A percentile compares a stretch with the other conserved stretches of the same genome.
These are phyloP conservation scores for Acleris laterana DNA, from an alignment of 2,888 invertebrate genomes.

Conservation along the genomic window DNA sequence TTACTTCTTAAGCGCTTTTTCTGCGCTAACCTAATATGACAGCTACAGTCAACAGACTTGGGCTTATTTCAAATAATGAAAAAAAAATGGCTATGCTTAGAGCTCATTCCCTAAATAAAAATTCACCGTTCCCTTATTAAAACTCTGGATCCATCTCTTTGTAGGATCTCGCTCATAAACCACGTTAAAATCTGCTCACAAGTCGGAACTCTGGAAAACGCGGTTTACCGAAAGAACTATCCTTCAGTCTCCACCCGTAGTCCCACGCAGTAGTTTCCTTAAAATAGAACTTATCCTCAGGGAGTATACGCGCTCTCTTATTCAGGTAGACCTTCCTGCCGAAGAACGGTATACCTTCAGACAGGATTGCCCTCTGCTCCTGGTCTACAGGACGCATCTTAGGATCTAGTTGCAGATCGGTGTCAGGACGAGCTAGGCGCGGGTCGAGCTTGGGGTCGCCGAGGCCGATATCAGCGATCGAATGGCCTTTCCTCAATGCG, in stretches of 20 bases:
- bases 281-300: not conserved
- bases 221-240: not conserved
- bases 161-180: no score
- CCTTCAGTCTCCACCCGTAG: not conserved
- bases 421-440: not conserved
- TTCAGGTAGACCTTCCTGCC: not conserved
- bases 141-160: no score
- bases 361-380: not conserved
- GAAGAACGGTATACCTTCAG: not conserved
- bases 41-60: no score
- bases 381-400: not conserved
- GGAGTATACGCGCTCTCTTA: not conserved
- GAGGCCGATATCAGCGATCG: not conserved
- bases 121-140: no score
- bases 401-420: not conserved
- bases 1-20: no score
- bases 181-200: no score
- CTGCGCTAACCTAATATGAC: no score
- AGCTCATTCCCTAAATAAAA: no score
- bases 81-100: no score
- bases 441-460: not conserved
- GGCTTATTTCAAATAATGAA: no score
- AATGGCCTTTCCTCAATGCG: not conserved
- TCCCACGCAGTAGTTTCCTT: not conserved
- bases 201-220: no score